Base-by-base conservation (phyloP, 2,888 invertebrate species). In the Cryptocheilus praepositus region DNA sequence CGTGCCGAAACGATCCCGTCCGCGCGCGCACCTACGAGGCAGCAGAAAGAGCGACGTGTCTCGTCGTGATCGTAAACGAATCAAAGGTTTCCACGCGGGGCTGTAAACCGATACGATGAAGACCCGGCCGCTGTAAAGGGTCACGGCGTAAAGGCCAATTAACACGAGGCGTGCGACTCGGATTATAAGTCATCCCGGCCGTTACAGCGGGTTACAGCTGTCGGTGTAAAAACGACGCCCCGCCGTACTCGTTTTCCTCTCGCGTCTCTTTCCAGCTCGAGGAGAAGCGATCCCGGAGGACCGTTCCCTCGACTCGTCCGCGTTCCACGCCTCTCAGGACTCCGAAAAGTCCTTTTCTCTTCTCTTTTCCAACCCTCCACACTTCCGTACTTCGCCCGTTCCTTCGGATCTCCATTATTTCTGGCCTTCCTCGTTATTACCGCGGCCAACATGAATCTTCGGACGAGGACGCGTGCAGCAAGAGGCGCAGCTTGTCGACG, bases 31-130 rank as follows among this genome's bases (percentile, higher is more conserved):
- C 11, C 36, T 11, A 36, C 7, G 36, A 1, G 36, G 7, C 36
- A 11, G 36, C 36, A 36, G 25, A 21, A 25, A 22, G n/a, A 28
- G 43, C 18, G 64, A 61, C 59, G 73, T 56, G 61, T 61, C 55
- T 69, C 61, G 71, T 55, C 68, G 71, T 67, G 70, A 76, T 72
- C 82, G 83, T 85, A 85, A 85, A 86, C 77, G 82, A 83, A 83
- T 83, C 82, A 79, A 81, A 81, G 79, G 74, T 81, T 80, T 75
- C 67, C 77, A 74, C 72, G 71, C 73, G 66, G 63, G 66, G 81
- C 70, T 83, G 83, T 86, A 86, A 86, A 85, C 75, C 81, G 83
- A 83, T 83, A 79, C 83, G 81, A 84, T 84, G 85, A 85, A 83
- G 36, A 79, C 72, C 74, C 65, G 71, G 65, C 61, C 52, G 67